A percentile compares a stretch with the other conserved stretches of the same genome.
phyloP scores from a whole-genome alignment of 2,113 vertebrate species.

The Gopherus flavomarginatus region DNA sequence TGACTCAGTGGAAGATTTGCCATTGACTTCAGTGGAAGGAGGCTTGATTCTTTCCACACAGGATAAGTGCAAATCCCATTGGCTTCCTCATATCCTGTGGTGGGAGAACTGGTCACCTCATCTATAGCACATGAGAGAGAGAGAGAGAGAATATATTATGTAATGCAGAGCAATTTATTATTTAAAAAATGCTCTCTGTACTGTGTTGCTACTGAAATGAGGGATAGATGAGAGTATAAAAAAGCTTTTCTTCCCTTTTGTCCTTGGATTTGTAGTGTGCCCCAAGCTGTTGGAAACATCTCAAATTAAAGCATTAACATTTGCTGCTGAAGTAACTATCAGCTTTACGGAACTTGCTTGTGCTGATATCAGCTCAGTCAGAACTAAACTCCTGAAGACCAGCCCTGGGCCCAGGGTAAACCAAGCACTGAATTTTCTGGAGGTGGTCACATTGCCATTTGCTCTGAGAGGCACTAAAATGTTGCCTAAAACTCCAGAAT shows the following conservation, averaged over 20 bases:
- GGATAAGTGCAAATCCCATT: neutral
- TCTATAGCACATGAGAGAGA: neutral
- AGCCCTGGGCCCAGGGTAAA: neutral
- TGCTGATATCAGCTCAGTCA: neutral
- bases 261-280: neutral
- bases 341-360: neutral
- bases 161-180: neutral
- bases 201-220: neutral
- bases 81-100: neutral
- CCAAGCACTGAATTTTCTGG: neutral
- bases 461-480: neutral
- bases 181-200: neutral
- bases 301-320: neutral
- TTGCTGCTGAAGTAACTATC: neutral
- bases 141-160: neutral
- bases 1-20: neutral
- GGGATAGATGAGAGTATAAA: neutral
- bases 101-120: neutral
- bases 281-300: neutral
- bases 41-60: neutral
- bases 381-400: neutral
- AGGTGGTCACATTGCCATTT: neutral
- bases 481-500: neutral
- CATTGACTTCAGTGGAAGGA: neutral
- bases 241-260: neutral